Evolutionary conservation across 2,797 vertebrate genomes (phyloP).

Genomic region (Chaetophractus vellerosus): DNA sequence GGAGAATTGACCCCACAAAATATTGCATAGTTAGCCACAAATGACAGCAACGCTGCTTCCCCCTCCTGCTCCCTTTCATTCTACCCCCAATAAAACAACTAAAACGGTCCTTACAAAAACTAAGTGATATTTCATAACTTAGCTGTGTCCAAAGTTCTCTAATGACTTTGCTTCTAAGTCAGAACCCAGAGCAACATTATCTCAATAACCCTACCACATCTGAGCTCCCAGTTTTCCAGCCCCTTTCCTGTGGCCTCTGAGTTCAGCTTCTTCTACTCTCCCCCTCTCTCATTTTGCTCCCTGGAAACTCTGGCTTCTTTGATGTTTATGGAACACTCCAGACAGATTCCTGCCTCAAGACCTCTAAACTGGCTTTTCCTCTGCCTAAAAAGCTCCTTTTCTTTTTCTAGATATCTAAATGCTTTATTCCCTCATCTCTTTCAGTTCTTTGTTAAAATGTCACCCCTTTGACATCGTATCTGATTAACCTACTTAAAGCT

Average conservation of each 20-base stretch:
- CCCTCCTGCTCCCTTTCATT: background rate
- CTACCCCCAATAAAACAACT: background rate
- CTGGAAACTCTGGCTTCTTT: background rate
- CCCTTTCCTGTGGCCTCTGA: background rate
- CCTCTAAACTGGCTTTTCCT: background rate
- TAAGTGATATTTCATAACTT: background rate
- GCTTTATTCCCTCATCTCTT: background rate
- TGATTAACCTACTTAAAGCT: background rate
- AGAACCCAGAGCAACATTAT: background rate
- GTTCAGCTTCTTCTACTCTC: background rate
- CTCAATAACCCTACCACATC: background rate
- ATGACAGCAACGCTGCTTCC: background rate
- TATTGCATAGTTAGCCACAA: background rate
- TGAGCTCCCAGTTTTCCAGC: background rate
- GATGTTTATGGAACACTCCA: background rate
- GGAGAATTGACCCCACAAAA: background rate
- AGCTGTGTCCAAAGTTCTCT: background rate
- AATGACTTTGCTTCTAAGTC: background rate
- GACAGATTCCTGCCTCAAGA: background rate
- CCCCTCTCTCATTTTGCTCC: background rate
- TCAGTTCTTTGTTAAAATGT: slow-evolving; percentile 17
- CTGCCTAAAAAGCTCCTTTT: background rate
- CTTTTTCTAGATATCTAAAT: background rate
- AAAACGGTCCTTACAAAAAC: background rate
- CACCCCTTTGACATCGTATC: background rate